These are phyloP conservation scores for Indicator maculatus DNA, from an alignment of 2,113 vertebrate species.

Conservation along the genomic window DNA sequence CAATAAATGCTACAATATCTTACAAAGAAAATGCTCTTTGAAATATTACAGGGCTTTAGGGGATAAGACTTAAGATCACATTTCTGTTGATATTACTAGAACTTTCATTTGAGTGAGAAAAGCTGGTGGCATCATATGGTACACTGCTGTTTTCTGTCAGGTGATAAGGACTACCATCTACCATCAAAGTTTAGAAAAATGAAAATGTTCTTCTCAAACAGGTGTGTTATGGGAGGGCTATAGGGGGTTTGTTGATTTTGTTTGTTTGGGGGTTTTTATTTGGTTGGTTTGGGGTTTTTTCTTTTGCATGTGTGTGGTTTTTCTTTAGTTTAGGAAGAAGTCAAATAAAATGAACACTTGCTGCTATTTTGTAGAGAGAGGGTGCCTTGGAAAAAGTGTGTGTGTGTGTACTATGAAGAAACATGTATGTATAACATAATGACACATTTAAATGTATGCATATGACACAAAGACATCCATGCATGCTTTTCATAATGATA, in stretches of 20 bases:
- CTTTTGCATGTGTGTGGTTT: background rate
- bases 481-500: background rate
- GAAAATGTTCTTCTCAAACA: background rate
- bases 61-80: background rate
- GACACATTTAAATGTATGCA: background rate
- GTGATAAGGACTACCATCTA: background rate
- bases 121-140: background rate
- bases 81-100: background rate
- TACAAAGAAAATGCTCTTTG: background rate
- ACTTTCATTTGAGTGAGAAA: background rate
- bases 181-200: background rate
- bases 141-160: background rate
- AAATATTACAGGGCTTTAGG: background rate
- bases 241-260: background rate
- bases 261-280: no score
- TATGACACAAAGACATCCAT: background rate
- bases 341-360: background rate
- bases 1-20: background rate
- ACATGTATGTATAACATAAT: background rate
- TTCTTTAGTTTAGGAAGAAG: background rate
- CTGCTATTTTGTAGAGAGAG: constrained; percentile 14
- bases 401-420: background rate
- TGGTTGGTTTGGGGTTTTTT: no score
- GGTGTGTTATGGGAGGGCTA: background rate
- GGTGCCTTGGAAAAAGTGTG: background rate